These are phyloP conservation scores for Cryptomyrus ogoouensis DNA, from an alignment of 2,113 vertebrate genomes.

Conservation along the genomic window DNA sequence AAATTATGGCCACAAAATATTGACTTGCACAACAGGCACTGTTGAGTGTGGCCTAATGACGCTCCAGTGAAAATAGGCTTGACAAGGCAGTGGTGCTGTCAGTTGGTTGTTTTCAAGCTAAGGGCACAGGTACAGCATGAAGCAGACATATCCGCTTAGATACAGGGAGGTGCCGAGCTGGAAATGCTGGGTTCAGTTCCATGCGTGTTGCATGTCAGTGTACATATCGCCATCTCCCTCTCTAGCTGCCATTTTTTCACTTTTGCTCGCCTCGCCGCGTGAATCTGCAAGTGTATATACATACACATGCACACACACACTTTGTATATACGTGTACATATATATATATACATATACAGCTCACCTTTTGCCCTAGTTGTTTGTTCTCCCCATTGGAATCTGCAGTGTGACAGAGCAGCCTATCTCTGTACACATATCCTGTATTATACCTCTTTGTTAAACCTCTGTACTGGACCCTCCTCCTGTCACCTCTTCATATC, in stretches of 20 bases:
- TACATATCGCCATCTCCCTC: not conserved
- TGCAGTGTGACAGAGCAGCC: not conserved
- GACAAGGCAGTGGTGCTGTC: not conserved
- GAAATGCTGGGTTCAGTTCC: not conserved
- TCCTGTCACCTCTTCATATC: not conserved
- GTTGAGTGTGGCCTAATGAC: not conserved
- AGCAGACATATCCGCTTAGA: not conserved
- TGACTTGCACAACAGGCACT: not conserved
- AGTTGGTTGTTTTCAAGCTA: not conserved
- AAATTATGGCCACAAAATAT: not conserved
- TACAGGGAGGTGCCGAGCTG: not conserved
- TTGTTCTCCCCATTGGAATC: not conserved
- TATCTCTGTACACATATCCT: not conserved
- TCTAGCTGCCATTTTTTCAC: not conserved
- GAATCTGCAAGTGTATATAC: not conserved
- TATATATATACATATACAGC: not conserved
- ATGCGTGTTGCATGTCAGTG: not conserved
- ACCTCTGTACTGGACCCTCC: not conserved
- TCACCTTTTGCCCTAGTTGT: not conserved
- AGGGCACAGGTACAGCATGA: not conserved
- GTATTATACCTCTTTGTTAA: not conserved
- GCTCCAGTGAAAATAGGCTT: not conserved
- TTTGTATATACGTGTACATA: not conserved
- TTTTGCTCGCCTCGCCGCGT: not conserved
- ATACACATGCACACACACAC: not conserved